Percentiles rank a stretch among this genome's conserved stretches.
phyloP scores from a whole-genome alignment of 2,888 invertebrate genomes.

The Tiliacea aurago region DNA sequence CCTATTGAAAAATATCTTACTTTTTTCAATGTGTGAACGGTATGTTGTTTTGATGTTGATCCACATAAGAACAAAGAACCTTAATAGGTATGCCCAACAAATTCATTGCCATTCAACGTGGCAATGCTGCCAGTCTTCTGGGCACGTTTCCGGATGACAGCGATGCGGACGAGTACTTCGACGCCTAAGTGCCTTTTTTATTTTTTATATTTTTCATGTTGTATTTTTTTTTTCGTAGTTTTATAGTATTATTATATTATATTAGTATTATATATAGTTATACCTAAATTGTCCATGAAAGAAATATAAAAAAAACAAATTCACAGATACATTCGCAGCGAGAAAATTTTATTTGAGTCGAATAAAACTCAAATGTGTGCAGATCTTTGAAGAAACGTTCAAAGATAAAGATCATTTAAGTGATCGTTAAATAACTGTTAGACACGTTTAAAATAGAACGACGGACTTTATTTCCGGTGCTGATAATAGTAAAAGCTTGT shows the following conservation, averaged over 20 bases:
- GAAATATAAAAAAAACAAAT: too few relatives aligned
- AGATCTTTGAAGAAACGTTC: conserved; percentile 51
- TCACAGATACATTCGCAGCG: conserved; percentile 6
- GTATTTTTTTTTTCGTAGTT: too few relatives aligned
- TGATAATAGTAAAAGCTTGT: conserved; percentile 74
- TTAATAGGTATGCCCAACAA: background rate
- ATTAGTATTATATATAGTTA: too few relatives aligned
- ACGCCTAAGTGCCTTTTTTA: too few relatives aligned
- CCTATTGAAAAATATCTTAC: background rate
- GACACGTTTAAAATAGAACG: conserved; percentile 63
- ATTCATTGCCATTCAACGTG: too few relatives aligned
- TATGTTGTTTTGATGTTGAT: background rate
- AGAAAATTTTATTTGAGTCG: conserved; percentile 30
- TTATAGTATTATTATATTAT: too few relatives aligned
- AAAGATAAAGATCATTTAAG: conserved; percentile 63
- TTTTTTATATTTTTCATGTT: too few relatives aligned
- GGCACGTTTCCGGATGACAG: too few relatives aligned
- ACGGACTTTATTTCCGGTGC: conserved; percentile 71
- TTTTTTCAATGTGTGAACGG: background rate
- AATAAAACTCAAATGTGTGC: conserved; percentile 44
- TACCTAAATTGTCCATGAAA: too few relatives aligned
- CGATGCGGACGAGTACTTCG: too few relatives aligned
- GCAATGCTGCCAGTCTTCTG: too few relatives aligned
- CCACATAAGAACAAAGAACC: background rate
- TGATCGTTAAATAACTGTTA: conserved; percentile 69